A percentile compares a stretch with the other conserved stretches of the same genome.
phyloP scores from a whole-genome alignment of 2,797 vertebrate genomes.

The Pseudomugil tenellus region DNA sequence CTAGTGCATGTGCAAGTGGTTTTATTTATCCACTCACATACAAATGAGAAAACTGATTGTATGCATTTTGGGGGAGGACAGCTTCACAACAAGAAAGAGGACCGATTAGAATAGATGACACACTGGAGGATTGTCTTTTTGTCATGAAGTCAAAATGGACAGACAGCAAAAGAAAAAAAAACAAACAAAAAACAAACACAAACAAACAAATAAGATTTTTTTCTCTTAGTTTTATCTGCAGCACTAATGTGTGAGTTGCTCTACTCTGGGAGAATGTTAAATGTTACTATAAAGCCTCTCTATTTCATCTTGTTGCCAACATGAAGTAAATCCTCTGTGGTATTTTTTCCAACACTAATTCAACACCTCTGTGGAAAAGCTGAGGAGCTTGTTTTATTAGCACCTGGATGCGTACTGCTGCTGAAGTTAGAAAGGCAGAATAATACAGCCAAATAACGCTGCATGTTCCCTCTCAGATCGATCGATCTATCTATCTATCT shows the following conservation, averaged over 20 bases:
- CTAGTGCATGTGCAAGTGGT: neutral
- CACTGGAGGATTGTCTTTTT: neutral
- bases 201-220: too few relatives aligned
- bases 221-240: neutral
- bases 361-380: conserved; percentile 52
- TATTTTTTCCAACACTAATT: conserved; percentile 48
- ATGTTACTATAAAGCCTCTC: conserved; percentile 21
- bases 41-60: conserved; percentile 8
- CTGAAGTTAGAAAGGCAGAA: conserved; percentile 47
- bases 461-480: neutral
- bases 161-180: neutral
- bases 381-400: conserved; percentile 59
- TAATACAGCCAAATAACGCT: conserved; percentile 42
- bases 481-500: neutral
- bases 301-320: conserved; percentile 28
- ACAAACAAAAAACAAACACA: neutral
- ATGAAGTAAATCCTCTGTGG: conserved; percentile 50
- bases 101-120: neutral
- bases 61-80: neutral
- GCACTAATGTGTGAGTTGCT: conserved; percentile 13
- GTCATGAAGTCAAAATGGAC: neutral
- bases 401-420: conserved; percentile 46
- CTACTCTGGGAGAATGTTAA: conserved; percentile 16
- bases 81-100: neutral
- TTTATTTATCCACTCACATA: neutral